phyloP scores from a whole-genome alignment of 2,113 vertebrate genomes.

The Pygoscelis antarcticus region DNA sequence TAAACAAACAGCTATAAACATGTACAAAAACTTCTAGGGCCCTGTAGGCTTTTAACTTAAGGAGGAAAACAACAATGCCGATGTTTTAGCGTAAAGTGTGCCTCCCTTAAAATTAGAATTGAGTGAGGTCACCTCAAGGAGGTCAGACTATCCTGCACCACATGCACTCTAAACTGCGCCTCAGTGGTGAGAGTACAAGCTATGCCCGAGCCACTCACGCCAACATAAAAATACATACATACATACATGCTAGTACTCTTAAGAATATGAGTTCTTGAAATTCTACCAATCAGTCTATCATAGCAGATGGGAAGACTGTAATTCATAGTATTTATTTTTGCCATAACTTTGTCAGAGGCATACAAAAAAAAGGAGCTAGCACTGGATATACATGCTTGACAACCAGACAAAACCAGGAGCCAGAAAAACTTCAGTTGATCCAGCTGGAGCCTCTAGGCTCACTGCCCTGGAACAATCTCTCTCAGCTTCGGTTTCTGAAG shows the following conservation, averaged over 20 bases:
- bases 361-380: not conserved
- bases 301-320: slow-evolving; percentile 48
- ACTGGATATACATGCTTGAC: slow-evolving; percentile 10
- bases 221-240: slow-evolving; percentile 36
- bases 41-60: not conserved
- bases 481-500: not conserved
- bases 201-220: not conserved
- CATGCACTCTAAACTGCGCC: not conserved
- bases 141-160: not conserved
- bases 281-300: slow-evolving; percentile 37
- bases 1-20: not conserved
- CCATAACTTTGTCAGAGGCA: slow-evolving; percentile 32
- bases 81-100: not conserved
- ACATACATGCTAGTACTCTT: not conserved
- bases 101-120: not conserved
- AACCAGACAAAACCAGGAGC: slow-evolving; percentile 21
- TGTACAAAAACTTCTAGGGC: not conserved
- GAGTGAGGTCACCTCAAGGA: not conserved
- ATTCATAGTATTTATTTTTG: slow-evolving; percentile 40
- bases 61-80: not conserved
- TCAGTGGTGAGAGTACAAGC: not conserved
- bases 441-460: slow-evolving; percentile 8
- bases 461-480: not conserved
- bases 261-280: slow-evolving; percentile 14
- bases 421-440: slow-evolving; percentile 34